A percentile compares a stretch with the other conserved stretches of the same genome.
phyloP scores from a whole-genome alignment of 2,113 vertebrate species.

The Myrmecobius fasciatus region DNA sequence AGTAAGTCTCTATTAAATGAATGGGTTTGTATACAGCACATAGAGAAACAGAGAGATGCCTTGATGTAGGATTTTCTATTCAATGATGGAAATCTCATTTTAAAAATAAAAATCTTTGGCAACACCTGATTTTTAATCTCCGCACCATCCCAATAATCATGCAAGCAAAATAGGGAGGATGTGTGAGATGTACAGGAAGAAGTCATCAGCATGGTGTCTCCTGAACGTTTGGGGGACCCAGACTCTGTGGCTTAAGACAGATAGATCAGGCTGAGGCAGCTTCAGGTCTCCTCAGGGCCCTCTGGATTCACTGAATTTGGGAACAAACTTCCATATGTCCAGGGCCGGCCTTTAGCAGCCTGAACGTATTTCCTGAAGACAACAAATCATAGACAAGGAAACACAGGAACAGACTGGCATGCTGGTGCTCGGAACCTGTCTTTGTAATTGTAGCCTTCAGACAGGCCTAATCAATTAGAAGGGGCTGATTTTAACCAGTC shows the following conservation, averaged over 20 bases:
- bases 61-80: neutral
- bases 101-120: neutral
- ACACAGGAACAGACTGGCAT: conserved; percentile 76
- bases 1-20: neutral
- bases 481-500: conserved; percentile 85
- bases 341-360: conserved; percentile 78
- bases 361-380: conserved; percentile 83
- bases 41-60: neutral
- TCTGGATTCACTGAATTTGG: conserved; percentile 79
- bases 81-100: neutral
- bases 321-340: conserved; percentile 76
- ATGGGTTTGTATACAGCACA: neutral
- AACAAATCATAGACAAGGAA: conserved; percentile 82
- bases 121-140: conserved; percentile 1
- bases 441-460: conserved; percentile 81
- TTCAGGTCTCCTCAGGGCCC: conserved; percentile 55
- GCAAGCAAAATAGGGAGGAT: neutral
- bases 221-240: neutral
- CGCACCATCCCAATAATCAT: conserved; percentile 12
- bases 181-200: neutral
- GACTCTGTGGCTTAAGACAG: conserved; percentile 45
- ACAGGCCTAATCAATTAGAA: conserved; percentile 84
- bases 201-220: neutral
- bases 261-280: neutral
- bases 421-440: conserved; percentile 75